phyloP scores from a whole-genome alignment of 2,888 invertebrate species.

The Calameuta filiformis region DNA sequence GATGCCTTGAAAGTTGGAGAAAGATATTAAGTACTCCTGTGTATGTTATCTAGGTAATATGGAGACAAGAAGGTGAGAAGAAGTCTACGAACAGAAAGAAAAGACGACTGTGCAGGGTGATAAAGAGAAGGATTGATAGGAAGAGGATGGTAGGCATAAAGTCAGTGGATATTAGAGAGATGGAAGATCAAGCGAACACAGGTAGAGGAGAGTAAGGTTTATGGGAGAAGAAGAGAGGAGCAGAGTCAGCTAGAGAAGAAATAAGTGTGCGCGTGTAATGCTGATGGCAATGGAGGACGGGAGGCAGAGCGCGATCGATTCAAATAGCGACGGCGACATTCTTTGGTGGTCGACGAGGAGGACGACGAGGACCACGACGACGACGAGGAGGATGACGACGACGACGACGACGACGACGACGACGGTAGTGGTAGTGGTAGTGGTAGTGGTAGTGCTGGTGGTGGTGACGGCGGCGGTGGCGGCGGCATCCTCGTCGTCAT shows the following conservation, averaged over 20 bases:
- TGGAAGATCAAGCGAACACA: conserved; percentile 2
- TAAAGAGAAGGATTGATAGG: conserved; percentile 1
- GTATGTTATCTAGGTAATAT: conserved; percentile 1
- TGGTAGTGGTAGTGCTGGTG: conserved; percentile 35
- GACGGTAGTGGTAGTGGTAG: conserved; percentile 3
- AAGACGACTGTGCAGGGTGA: not conserved
- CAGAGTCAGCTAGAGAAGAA: conserved; percentile 57
- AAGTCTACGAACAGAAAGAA: not conserved
- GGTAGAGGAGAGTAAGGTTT: conserved; percentile 11
- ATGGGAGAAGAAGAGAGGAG: conserved; percentile 28
- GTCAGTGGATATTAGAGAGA: not conserved
- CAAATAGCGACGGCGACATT: conserved; percentile 51
- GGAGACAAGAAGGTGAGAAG: not conserved
- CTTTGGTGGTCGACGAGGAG: conserved; percentile 18
- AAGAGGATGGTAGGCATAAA: conserved; percentile 12
- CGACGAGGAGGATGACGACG: not conserved
- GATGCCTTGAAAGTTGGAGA: conserved; percentile 31
- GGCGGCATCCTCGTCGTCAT: not conserved
- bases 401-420: not conserved
- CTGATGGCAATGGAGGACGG: conserved; percentile 52
- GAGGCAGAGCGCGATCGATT: conserved; percentile 50
- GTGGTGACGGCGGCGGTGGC: conserved; percentile 24
- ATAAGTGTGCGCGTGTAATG: conserved; percentile 60
- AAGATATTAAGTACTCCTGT: conserved; percentile 34
- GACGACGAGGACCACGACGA: not conserved